These are phyloP conservation scores for Dryoscopus gambensis DNA, from an alignment of 2,113 vertebrate genomes.

Conservation along the genomic window DNA sequence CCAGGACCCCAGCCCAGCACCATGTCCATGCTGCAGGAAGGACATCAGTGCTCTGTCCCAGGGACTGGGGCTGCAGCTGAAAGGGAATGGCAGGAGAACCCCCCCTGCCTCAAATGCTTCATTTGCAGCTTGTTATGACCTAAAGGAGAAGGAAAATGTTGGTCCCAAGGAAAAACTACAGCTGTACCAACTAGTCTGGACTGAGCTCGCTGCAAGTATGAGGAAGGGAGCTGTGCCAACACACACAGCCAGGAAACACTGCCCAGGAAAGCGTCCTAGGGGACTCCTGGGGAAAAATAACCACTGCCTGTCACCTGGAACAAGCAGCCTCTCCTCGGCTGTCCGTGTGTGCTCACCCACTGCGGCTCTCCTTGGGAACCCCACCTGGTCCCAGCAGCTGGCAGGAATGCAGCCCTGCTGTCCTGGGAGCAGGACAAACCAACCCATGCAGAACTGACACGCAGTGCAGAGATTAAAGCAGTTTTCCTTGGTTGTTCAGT, in stretches of 20 bases:
- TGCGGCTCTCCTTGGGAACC: neutral
- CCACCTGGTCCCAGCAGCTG: neutral
- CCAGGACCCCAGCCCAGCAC: neutral
- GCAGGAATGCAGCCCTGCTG: neutral
- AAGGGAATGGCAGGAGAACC: neutral
- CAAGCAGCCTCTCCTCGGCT: neutral
- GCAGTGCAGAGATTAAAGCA: neutral
- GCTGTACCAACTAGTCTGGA: neutral
- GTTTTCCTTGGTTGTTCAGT: neutral
- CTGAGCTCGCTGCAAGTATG: neutral
- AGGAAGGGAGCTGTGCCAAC: neutral
- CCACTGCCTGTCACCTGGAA: neutral
- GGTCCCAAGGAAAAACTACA: neutral
- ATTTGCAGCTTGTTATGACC: neutral
- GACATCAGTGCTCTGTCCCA: neutral
- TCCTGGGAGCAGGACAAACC: neutral
- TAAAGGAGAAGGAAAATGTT: neutral
- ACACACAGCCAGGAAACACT: neutral
- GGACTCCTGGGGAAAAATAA: neutral
- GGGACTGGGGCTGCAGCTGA: neutral
- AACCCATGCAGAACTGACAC: neutral
- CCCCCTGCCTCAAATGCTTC: neutral
- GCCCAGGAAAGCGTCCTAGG: neutral
- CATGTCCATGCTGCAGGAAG: neutral
- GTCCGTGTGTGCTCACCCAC: rapidly evolving